A percentile compares a stretch with the other conserved stretches of the same genome.
These are phyloP conservation scores for Sebastiscus albofasciatus DNA, from an alignment of 2,797 vertebrate genomes.

Conservation along the genomic window DNA sequence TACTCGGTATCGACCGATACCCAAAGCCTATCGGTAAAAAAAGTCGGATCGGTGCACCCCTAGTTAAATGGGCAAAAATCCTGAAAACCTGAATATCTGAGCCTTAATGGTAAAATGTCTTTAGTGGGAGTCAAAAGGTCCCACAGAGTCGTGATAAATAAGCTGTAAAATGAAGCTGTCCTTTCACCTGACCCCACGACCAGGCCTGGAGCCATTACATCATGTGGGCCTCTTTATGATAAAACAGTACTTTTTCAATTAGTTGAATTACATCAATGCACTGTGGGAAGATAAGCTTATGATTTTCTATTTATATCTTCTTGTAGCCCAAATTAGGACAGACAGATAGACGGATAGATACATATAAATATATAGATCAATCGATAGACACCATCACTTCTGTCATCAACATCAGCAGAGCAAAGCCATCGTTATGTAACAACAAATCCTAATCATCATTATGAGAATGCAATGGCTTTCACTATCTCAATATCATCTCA, in stretches of 20 bases:
- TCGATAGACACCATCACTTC: background rate
- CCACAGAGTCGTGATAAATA: slow-evolving; percentile 32
- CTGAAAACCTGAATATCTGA: slow-evolving; percentile 31
- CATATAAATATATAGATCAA: background rate
- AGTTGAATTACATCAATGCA: background rate
- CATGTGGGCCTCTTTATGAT: background rate
- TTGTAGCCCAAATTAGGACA: background rate
- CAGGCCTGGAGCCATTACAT: slow-evolving; percentile 29
- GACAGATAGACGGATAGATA: background rate
- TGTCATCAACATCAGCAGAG: slow-evolving; percentile 18
- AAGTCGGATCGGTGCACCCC: too few species aligned
- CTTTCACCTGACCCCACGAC: slow-evolving; percentile 26
- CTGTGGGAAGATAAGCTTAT: background rate
- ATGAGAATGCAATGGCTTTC: slow-evolving; percentile 38
- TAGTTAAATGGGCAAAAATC: background rate
- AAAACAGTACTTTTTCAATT: background rate
- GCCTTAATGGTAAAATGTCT: slow-evolving; percentile 7
- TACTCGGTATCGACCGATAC: too few species aligned
- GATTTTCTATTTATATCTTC: background rate
- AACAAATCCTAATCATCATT: slow-evolving; percentile 39
- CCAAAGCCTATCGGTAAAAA: too few species aligned
- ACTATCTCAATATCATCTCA: slow-evolving; percentile 53
- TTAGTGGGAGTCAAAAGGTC: slow-evolving; percentile 20
- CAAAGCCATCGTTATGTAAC: slow-evolving; percentile 40
- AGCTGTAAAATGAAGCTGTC: slow-evolving; percentile 15